Percentiles rank a stretch among this genome's conserved stretches.
Evolutionary conservation across 1,140 invertebrate genomes (phyloP).

Genomic region (Mycetomoellerius zeteki): DNA sequence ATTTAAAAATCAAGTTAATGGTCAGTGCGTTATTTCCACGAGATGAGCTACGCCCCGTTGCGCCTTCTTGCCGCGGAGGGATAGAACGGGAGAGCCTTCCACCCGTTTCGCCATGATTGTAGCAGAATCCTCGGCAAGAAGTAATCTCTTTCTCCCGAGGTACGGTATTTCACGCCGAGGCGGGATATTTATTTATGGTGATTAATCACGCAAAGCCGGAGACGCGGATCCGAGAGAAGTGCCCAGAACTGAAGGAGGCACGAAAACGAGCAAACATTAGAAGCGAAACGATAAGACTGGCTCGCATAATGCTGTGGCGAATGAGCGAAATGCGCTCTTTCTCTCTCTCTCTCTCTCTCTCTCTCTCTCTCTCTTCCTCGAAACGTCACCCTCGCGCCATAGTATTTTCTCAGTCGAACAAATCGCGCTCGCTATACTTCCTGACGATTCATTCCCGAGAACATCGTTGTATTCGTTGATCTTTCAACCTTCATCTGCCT

Average conservation of each 20-base stretch:
- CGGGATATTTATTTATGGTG: conserved; percentile 72
- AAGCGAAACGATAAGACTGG: conserved; percentile 60
- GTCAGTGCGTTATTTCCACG: conserved; percentile 54
- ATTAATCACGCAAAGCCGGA: conserved; percentile 68
- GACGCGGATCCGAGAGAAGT: conserved; percentile 51
- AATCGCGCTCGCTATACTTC: conserved; percentile 47
- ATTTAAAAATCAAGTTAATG: conserved; percentile 64
- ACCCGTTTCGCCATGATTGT: conserved; percentile 39
- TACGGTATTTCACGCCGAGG: conserved; percentile 48
- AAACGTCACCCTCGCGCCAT: conserved; percentile 5
- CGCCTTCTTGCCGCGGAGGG: conserved; percentile 12
- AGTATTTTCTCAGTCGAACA: conserved; percentile 35
- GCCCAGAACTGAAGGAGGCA: conserved; percentile 27
- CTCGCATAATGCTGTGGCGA: conserved; percentile 56
- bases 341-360: conserved; percentile 54
- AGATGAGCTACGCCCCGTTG: conserved; percentile 52
- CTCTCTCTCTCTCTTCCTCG: conserved; percentile 40
- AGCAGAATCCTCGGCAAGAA: conserved; percentile 56
- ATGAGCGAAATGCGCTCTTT: conserved; percentile 23
- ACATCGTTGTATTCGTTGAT: conserved; percentile 30
- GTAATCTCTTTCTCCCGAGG: conserved; percentile 61
- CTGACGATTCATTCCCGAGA: conserved; percentile 42
- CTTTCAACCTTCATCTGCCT: conserved; percentile 2
- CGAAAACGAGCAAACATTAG: conserved; percentile 66
- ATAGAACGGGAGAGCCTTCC: background rate